Evolutionary conservation across 2,797 vertebrate species (phyloP), one percentile per base, ranked within the genome.

Genomic region (Tiaroga cobitis): DNA sequence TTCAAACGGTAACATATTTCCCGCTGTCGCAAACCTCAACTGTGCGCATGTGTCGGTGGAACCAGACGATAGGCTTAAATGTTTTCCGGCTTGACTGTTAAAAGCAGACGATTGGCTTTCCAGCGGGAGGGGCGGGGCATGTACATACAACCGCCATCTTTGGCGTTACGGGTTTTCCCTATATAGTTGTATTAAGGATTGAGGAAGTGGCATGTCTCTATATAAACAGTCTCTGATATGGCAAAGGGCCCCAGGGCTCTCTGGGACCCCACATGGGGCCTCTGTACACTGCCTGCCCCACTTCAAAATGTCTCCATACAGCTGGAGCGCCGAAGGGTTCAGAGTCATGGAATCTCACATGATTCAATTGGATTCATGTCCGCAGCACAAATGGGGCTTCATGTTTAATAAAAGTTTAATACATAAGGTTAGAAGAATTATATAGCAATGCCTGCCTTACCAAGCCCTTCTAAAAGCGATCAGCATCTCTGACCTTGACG

Each of bases 181-280:
- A n/a, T n/a, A n/a, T n/a, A n/a, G n/a, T n/a, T n/a, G n/a, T n/a
- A n/a, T n/a, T n/a, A n/a, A n/a, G n/a, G n/a, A n/a, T n/a, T n/a
- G n/a, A n/a, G n/a, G n/a, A n/a, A n/a, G n/a, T n/a, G n/a, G n/a
- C n/a, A n/a, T n/a, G n/a, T n/a, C n/a, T n/a, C n/a, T n/a, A n/a
- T n/a, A n/a, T n/a, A n/a, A n/a, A n/a, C n/a, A n/a, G n/a, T n/a
- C n/a, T n/a, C n/a, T n/a, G 49, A 56, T 5, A 78, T 19, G 75
- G 15, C 56, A 18, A 7, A 39, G 24, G 37, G 13, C 39, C 61
- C 61, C 3, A 3, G 18, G 78, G 41, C 4, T 29, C 26, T 32
- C 19, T 34, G 41, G 49, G 77, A 65, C 56, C 76, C 77, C 59
- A 67, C 61, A 79, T 79, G 76, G n/a, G 56, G 16, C 59, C 76